Base-by-base conservation (phyloP, 1,140 invertebrate genomes). In the Bombus superbus region DNA sequence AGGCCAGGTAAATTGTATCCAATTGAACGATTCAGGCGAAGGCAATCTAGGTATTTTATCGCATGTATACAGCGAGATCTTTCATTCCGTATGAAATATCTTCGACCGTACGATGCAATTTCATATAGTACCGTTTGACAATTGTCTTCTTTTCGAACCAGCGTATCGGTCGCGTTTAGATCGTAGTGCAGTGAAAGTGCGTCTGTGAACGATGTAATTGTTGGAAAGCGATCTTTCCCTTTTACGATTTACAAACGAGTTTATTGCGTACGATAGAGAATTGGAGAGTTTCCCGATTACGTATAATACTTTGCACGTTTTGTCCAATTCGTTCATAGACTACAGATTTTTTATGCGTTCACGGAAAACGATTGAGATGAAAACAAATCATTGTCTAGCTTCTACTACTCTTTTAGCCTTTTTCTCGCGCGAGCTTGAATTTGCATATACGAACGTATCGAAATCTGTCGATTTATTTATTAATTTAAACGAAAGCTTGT, bases 1-100 rank as follows among this genome's bases (percentile, higher is more conserved):
- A 32, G 47, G 6, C 18, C 87, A 88, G 87, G 87, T 88, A 87
- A 89, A 81, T 59, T 53, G 44, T 15, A 10, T 68, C 2, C n/a
- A 4, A 62, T 64, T n/a, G 35, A 15, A 64, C 13, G n/a, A 13
- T 64, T 64, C 62, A 8, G 13, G 6, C 4, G 28, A 64, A 3
- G n/a, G 62, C 11, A 8, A 64, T 18, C 28, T 59, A 59, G 10
- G 4, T n/a, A 13, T 8, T 66, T 6, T 15, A 22, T 18, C 6
- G 47, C 18, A 18, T 6, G 47, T 53, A 22, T 22, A 22, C 47
- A 6, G 47, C 22, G 47, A 53, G 22, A 53, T 66, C 28, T 13
- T 32, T 18, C 18, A 25, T 8, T 72, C 3, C 44, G 4, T 32
- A 3, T n/a, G 13, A 42, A 10, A 73, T n/a, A 32, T 47, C 53